These are phyloP conservation scores for Itoplectis maculator DNA, from an alignment of 2,888 invertebrate species.

Conservation along the genomic window DNA sequence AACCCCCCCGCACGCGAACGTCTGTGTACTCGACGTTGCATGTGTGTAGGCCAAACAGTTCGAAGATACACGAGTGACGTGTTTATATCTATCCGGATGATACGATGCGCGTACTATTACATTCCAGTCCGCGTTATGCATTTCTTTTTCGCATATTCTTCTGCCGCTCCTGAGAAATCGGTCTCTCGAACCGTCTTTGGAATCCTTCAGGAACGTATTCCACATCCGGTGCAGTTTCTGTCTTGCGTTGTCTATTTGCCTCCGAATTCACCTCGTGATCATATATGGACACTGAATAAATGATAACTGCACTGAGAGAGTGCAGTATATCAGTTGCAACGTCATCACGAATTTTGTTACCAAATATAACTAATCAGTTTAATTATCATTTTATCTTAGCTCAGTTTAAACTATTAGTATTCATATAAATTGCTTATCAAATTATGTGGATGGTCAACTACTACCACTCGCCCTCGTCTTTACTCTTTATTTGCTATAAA, in stretches of 20 bases:
- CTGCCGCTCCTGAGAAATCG: conserved; percentile 12
- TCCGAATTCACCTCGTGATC: conserved; percentile 1
- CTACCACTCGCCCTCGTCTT: not conserved
- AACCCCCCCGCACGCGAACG: not conserved
- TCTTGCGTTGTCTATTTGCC: not conserved
- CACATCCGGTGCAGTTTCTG: not conserved
- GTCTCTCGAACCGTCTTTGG: conserved; percentile 15
- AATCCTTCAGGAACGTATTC: conserved; percentile 38
- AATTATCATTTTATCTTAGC: no score
- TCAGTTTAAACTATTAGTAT: no score
- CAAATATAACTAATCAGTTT: not conserved
- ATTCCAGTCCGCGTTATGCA: conserved; percentile 19
- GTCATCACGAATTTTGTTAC: not conserved
- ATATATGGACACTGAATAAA: not conserved
- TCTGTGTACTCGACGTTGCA: not conserved
- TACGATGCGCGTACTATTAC: conserved; percentile 22
- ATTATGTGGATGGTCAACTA: not conserved
- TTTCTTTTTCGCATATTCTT: conserved; percentile 25
- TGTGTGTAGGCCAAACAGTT: conserved; percentile 52
- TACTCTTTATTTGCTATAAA: not conserved
- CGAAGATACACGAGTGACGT: conserved; percentile 56
- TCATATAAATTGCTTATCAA: not conserved
- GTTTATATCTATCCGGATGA: conserved; percentile 28
- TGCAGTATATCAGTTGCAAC: not conserved
- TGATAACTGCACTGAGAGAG: not conserved